Base-by-base conservation (phyloP, 2,113 vertebrate genomes). In the Myrmophylax atrothorax region DNA sequence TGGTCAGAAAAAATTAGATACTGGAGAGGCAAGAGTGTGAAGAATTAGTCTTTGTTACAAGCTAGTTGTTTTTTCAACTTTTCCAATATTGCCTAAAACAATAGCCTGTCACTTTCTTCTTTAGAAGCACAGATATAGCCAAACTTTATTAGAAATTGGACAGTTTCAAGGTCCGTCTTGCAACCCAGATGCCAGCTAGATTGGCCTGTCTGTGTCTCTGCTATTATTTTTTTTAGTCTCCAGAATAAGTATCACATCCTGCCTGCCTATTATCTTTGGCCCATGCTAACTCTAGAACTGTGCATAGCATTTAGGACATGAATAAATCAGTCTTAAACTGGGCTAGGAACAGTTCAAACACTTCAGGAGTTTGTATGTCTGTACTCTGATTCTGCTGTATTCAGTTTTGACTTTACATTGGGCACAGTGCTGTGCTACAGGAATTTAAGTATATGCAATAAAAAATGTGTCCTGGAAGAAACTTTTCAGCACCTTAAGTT, bases 1-100 rank as follows among this genome's bases (percentile, higher is more conserved):
- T 69, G 59, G 8, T 76, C 63, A 72, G 73, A 46, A 84, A 90
- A 67, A 67, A 53, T 4, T 24, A 70, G 23, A 8, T 68, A 28
- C 18, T 1, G 1, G 33, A 24, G 44, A 6, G 19, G 20, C 1
- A 5, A 3, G 13, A 1, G 3, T 44, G 16, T 66, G 58, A 82
- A 63, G 56, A 87, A 19, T 9, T 44, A 64, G 18, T 59, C 55
- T 72, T 87, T 60, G 16, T 25, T 89, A 22, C 20, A 84, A 38
- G 18, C 58, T 52, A 33, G 24, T 58, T 67, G 18, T 58, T 84
- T 84, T 53, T 33, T 44, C 8, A 4, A 72, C 49, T 87, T 84
- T 72, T 80, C 20, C 42, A 52, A 3, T 9, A 15, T 79, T n/a
- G 19, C 20, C 38, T 59, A 38, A 76, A 94, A 56, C n/a, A 62